Evolutionary conservation across 2,797 vertebrate genomes (phyloP).

Genomic region (Diplodus sargus): DNA sequence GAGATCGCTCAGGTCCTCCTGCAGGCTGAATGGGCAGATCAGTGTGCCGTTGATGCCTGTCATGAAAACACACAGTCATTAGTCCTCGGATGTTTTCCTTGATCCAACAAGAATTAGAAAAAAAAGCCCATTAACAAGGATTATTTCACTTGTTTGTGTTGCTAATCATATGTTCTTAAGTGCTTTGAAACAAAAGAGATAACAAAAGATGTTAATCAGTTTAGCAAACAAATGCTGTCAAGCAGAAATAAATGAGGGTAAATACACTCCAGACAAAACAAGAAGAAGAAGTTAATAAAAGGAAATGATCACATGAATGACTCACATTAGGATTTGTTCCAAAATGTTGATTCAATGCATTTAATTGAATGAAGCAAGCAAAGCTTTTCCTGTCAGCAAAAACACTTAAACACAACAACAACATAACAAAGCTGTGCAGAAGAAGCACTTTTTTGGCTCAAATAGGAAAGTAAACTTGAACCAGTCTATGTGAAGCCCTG

Average conservation of each 20-base stretch:
- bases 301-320: background rate
- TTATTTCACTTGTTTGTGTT: background rate
- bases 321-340: background rate
- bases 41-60: constrained; percentile 94
- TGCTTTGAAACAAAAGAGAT: too few relatives aligned
- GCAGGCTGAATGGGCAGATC: constrained; percentile 87
- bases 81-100: background rate
- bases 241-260: background rate
- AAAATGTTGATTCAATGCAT: constrained; percentile 1
- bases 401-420: background rate
- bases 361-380: background rate
- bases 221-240: background rate
- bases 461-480: background rate
- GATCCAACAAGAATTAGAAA: background rate
- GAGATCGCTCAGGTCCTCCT: constrained; percentile 77
- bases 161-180: too few relatives aligned
- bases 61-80: constrained; percentile 45
- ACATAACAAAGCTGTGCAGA: background rate
- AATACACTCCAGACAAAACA: constrained; percentile 2
- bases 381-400: background rate
- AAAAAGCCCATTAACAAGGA: background rate
- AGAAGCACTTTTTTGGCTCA: background rate
- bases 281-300: background rate
- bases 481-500: background rate
- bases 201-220: background rate